Conservation (phyloP, 2,113 vertebrate species). For the Poecile atricapillus region DNA sequence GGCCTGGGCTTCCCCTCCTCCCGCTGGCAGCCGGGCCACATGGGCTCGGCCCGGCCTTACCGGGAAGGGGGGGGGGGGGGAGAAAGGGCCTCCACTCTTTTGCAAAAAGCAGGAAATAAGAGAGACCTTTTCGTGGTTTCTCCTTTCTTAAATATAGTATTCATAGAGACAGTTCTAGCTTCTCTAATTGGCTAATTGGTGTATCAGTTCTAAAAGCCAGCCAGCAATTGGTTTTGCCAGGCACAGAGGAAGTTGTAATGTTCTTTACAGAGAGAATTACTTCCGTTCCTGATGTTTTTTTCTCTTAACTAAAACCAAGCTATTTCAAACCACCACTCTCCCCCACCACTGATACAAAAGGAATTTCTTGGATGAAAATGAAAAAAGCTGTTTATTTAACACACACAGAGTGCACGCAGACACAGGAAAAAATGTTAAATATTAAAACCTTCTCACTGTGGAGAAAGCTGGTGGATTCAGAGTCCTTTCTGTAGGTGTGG, state of each 20-base stretch:
- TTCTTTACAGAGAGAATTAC: neutral
- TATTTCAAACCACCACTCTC: neutral
- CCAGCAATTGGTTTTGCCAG: neutral
- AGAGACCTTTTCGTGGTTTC: neutral
- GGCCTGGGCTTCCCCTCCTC: neutral
- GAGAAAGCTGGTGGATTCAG: neutral
- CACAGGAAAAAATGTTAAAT: neutral
- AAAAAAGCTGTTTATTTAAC: neutral
- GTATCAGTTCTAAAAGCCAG: neutral
- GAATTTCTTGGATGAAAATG: neutral
- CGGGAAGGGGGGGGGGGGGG: neutral
- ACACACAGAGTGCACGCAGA: neutral
- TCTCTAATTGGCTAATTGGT: neutral
- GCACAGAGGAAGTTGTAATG: neutral
- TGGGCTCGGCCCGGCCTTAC: neutral
- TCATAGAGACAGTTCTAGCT: neutral
- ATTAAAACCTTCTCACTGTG: neutral
- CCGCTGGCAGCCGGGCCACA: fast-evolving
- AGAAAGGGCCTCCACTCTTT: neutral
- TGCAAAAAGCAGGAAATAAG: neutral
- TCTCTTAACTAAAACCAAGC: neutral
- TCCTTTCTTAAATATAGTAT: neutral
- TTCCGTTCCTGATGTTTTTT: neutral
- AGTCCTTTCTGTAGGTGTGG: neutral
- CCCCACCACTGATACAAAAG: neutral